Evolutionary conservation across 2,113 vertebrate species (phyloP), one percentile per base, ranked within the genome.

Genomic region (Caranx ignobilis): DNA sequence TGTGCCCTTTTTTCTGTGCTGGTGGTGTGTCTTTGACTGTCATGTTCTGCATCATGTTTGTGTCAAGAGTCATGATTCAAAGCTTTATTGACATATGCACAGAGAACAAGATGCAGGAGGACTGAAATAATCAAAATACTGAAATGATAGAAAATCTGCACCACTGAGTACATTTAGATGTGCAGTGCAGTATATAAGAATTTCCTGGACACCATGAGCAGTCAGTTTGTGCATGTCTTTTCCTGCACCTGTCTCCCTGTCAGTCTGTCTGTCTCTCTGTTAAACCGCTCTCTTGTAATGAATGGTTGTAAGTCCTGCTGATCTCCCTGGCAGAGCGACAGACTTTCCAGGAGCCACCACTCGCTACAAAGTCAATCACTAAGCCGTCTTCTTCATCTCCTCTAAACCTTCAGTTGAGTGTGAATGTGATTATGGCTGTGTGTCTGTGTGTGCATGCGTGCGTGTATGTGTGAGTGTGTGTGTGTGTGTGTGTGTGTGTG

Each of bases 271-370:
- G 21, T 32, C 12, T 32, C 9, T 34, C 43, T 59, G 37, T 45
- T 55, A 55, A 48, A 39, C 54, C 26, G 2, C 35, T 59, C 8
- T 8, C 55, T 75, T 57, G 39, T 45, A 57, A 68, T 79, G 59
- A 79, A 75, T 72, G 82, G 63, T 11, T 63, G 56, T 81, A 76
- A 83, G 7, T 68, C 50, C 13, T 5, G 12, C 41, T 69, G 35
- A 70, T 74, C 67, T 83, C 31, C 7, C 37, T 56, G 31, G 35
- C 34, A 61, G 31, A 81, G 39, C 43, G 50, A 66, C 54, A 81
- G 47, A 43, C 75, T 67, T 50, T 71, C 32, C 45, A 72, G 57
- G 21, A 70, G 0, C 39, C n/a, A 45, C 31, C 41, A 48, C 37
- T 16, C 18, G 11, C 48, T 50, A 18, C 37, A 31, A 79, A 85